Base-by-base conservation (phyloP, 2,113 vertebrate species). In the Siphamia tubifer region DNA sequence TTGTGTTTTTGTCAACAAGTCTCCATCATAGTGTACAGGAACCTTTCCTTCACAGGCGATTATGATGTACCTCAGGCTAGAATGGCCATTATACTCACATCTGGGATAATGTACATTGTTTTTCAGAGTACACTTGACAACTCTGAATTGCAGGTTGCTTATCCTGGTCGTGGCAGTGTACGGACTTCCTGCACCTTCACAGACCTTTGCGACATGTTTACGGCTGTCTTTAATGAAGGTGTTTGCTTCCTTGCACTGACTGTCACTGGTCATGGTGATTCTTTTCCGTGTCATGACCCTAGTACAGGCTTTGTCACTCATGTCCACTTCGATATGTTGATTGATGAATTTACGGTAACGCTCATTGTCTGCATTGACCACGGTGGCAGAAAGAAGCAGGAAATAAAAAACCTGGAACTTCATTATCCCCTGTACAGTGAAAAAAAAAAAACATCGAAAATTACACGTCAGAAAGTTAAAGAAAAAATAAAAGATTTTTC, bases 381-480 rank as follows among this genome's bases (percentile, higher is more conserved):
- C 24, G n/a, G 17, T 6, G n/a, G 32, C 52, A 30, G 42, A 6
- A 7, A 67, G 32, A 16, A 67, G 9, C 31, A 55, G 17, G 13
- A 47, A 31, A 47, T 42, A 56, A 7, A 17, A 15, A 28, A 45
- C 0, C 13, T 12, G 31, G 10, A 17, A 6, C 32, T 9, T 48
- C 64, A 57, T 68, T 13, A 68, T 48, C 31, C 25, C 43, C 34
- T 68, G 32, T n/a, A n/a, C n/a, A n/a, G 4, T 39, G n/a, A 13
- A 32, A 17, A 44, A 44, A 47, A 39, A n/a, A n/a, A n/a, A n/a
- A n/a, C n/a, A n/a, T n/a, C n/a, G n/a, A n/a, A n/a, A n/a, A n/a
- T n/a, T n/a, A n/a, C n/a, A n/a, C n/a, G n/a, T n/a, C n/a, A n/a
- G n/a, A n/a, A n/a, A n/a, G n/a, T n/a, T n/a, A n/a, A n/a, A n/a